Percentiles rank a stretch among this genome's conserved stretches.
These are phyloP conservation scores for Phrynocephalus forsythii DNA, from an alignment of 2,797 vertebrate species.

Conservation along the genomic window DNA sequence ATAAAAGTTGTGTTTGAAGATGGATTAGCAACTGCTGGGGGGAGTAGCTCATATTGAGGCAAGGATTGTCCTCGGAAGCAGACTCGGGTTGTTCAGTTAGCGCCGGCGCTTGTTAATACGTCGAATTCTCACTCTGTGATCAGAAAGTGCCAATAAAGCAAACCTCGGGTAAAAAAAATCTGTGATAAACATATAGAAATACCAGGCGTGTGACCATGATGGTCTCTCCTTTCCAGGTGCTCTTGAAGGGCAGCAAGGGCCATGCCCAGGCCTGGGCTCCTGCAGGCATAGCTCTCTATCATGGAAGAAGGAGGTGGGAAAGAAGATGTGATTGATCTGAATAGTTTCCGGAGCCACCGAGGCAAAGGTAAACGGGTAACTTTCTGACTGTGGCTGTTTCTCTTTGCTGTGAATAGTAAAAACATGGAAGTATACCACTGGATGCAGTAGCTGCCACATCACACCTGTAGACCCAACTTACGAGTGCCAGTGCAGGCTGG, in stretches of 20 bases:
- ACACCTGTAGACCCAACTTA: neutral
- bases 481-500: neutral
- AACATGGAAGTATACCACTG: neutral
- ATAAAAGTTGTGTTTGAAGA: neutral
- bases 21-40: neutral
- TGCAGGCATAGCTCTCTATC: slow-evolving; percentile 69
- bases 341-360: slow-evolving; percentile 86
- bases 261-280: slow-evolving; percentile 63
- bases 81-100: too few relatives aligned
- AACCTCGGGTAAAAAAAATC: too few relatives aligned
- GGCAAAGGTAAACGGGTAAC: slow-evolving; percentile 81
- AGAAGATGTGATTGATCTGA: slow-evolving; percentile 90
- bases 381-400: neutral
- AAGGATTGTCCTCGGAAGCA: neutral
- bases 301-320: slow-evolving; percentile 90
- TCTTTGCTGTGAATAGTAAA: neutral
- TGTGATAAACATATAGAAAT: neutral
- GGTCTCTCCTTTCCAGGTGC: slow-evolving; percentile 55
- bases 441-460: neutral
- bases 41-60: neutral
- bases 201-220: neutral
- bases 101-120: too few relatives aligned
- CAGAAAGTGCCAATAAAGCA: neutral
- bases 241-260: slow-evolving; percentile 44
- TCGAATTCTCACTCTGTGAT: too few relatives aligned